Base-by-base conservation (phyloP, 2,113 vertebrate genomes). In the Apteryx owenii region DNA sequence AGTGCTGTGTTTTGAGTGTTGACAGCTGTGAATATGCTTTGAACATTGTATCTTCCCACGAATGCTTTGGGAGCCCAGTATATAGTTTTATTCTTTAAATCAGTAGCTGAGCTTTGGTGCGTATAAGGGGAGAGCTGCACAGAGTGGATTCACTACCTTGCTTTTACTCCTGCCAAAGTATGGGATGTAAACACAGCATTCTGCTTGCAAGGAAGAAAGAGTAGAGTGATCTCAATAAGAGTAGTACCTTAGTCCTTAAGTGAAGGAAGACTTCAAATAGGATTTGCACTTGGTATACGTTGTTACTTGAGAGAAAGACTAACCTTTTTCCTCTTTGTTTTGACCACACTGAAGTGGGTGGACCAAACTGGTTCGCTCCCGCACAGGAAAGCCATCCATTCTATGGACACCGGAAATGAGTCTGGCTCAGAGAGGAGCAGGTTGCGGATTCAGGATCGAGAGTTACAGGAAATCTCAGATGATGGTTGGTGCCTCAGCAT, bases 401-500 rank as follows among this genome's bases (percentile, higher is more conserved):
- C 92, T 50, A 26, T 65, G 94, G 96, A 80, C 5, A 23, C 76
- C 21, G 97, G 69, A 4, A 77, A 36, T 0, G 92, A 88, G 3
- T 38, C 90, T 36, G 96, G 68, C 66, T 95, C 36, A 1, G 97
- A 98, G 73, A 98, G 99, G 23, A 97, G 65, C 82, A 97, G 98
- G 53, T 79, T 99, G 92, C 97, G 99, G 33, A 98, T 99, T 40
- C 99, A 99, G 97, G 99, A 99, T 90, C 98, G 98, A 56, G 99
- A 99, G 97, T 97, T 99, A 95, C 99, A 99, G 94, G 99, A 99
- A 98, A 99, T 99, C 93, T 98, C 99, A 3, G 99, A 99, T 42
- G 98, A 98, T 5, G 99, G 99, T 72, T 99, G 99, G 99, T 99
- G 99, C 96, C 99, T 99, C 93, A 99, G 99, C 98, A 98, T 99